Base-by-base conservation (phyloP, 2,888 invertebrate genomes). In the Phorcus lineatus region DNA sequence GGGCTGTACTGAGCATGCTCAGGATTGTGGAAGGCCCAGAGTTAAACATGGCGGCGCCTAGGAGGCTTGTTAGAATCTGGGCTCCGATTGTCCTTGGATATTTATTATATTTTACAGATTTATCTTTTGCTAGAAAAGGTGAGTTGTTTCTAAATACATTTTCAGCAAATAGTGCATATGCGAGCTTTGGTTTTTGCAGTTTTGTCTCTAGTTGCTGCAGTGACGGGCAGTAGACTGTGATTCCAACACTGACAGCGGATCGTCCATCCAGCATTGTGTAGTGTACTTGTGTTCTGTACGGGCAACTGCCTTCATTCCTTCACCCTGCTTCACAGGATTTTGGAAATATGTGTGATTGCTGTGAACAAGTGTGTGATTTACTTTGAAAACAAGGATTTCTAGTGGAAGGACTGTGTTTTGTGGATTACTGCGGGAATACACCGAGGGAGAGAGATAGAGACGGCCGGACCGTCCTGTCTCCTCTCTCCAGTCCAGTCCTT, bases 31-130 rank as follows among this genome's bases (percentile, higher is more conserved):
- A 66, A 57, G 66, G 55, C 55, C 55, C 76, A 80, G 80, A 77
- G 80, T 70, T 36, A 80, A 80, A 80, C 80, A 80, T 80, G 80
- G 80, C 80, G 80, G 77, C 53, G 54, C 66, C 77, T 53, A 40
- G 77, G 77, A 62, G 67, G 80, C 40, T 40, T 40, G 76, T 80
- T 24, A 52, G 76, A 54, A 52, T 77, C 52, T 66, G 67, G 70
- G 76, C 67, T 77, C 80, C 76, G 54, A 54, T 40, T 67, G 76
- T 80, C 67, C 67, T 80, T 76, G 77, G 76, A 53, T 76, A 57
- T 53, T 77, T 77, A 77, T 77, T 62, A 54, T 80, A 77, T 67
- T 67, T 77, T 67, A 55, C 80, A 0, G 52, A 67, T 36, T 66
- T 76, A 54, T 52, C 67, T 31, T 77, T 67, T 70, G 31, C 76